These are phyloP conservation scores for Scylla paramamosain DNA, from an alignment of 1,140 invertebrate species.

Conservation along the genomic window DNA sequence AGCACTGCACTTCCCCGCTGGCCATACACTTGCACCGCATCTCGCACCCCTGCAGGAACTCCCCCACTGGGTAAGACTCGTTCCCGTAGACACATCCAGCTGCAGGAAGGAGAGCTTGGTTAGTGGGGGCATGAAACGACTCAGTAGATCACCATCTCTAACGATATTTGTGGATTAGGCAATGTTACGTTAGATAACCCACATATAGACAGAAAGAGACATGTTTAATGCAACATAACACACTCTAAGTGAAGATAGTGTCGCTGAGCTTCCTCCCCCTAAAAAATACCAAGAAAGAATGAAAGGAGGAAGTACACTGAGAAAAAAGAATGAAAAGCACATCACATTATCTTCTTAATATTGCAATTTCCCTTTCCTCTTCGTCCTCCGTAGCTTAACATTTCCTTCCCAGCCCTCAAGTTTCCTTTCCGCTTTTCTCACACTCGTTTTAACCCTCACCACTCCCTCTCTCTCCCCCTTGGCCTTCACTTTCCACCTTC, in stretches of 20 bases:
- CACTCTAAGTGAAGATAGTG: too few species aligned
- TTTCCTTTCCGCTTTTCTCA: background rate
- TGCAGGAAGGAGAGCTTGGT: constrained; percentile 69
- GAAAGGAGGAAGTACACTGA: too few species aligned
- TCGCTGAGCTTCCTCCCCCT: too few species aligned
- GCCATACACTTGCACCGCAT: constrained; percentile 77
- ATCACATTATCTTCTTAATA: background rate
- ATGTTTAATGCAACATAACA: too few species aligned
- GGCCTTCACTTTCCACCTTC: constrained; percentile 2
- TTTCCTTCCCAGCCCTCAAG: background rate
- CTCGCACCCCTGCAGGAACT: constrained; percentile 78
- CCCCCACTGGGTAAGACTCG: constrained; percentile 78
- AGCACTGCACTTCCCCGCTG: constrained; percentile 76
- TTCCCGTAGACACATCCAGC: constrained; percentile 80
- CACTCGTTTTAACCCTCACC: background rate
- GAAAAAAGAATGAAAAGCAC: too few species aligned
- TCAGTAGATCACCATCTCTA: too few species aligned
- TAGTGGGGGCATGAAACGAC: too few species aligned
- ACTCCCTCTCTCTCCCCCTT: background rate
- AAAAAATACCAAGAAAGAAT: too few species aligned
- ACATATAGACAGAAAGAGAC: too few species aligned
- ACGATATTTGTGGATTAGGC: too few species aligned
- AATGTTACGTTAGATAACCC: too few species aligned
- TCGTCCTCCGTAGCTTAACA: background rate
- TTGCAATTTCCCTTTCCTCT: background rate